Evolutionary conservation across 2,888 invertebrate species (phyloP), one percentile per base, ranked within the genome.

Genomic region (Omphaloscelis lunosa): DNA sequence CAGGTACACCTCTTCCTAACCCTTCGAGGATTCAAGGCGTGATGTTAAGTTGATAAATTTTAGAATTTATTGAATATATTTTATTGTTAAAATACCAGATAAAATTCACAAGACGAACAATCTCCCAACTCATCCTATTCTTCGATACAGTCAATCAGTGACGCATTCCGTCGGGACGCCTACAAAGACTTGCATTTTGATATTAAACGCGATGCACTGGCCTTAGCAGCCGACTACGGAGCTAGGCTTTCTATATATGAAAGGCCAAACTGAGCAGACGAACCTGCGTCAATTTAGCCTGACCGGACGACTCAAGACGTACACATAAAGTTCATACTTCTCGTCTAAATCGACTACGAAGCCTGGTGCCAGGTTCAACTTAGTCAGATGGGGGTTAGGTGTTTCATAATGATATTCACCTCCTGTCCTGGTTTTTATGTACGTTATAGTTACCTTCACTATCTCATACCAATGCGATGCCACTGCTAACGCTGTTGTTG

Each of bases 141-240:
- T 51, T 58, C 62, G 63, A 68, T 62, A 68, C 62, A 77, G 9
- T 58, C 58, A 79, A 86, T 86, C 79, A 80, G 67, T 87, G 87
- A 87, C 84, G 86, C 83, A 87, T 78, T 81, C 79, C 41, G 70
- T 68, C 83, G 83, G 83, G 69, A 80, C 88, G 87, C 89, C 89
- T 85, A 90, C 91, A 84, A 87, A 88, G 85, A 80, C 80, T 79
- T 84, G 78, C 75, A 79, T 85, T 75, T 77, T 66, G 79, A 72
- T 79, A 79, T 74, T 72, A 77, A 82, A 86, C 41, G 51, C 27
- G 75, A 82, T 88, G 86, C 86, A 85, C 77, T 80, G 89, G 87
- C 93, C 91, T 91, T 89, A 82, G 66, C 82, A 75, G 84, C 89
- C 90, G 84, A 88, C 86, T 88, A 83, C 81, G 80, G 88, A 77